These are phyloP conservation scores for Oryzias woworae DNA, from an alignment of 2,113 vertebrate genomes.

Conservation along the genomic window DNA sequence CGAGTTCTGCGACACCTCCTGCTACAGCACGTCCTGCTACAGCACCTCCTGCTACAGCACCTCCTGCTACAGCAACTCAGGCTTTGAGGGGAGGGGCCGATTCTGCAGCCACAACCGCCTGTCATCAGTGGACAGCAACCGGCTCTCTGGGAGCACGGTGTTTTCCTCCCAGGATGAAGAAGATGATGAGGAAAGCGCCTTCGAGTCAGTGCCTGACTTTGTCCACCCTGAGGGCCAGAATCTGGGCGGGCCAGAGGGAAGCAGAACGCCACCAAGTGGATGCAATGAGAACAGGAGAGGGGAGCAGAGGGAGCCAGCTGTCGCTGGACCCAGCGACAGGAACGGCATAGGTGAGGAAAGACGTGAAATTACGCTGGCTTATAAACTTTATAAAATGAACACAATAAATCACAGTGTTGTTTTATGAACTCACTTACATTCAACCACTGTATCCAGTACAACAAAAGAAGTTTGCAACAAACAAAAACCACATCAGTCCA, in stretches of 20 bases:
- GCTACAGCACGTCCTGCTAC: constrained; percentile 94
- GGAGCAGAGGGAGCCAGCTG: constrained; percentile 75
- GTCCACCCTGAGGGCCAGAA: constrained; percentile 82
- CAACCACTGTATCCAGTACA: too few species aligned
- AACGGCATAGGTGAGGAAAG: constrained; percentile 70
- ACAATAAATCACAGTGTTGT: too few species aligned
- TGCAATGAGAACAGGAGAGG: constrained; percentile 68
- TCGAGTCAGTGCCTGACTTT: constrained; percentile 86
- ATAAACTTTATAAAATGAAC: too few species aligned
- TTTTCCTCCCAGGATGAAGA: constrained; percentile 97
- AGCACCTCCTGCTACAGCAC: constrained; percentile 94
- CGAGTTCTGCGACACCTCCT: constrained; percentile 90
- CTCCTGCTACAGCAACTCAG: constrained; percentile 92
- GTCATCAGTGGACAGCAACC: constrained; percentile 94
- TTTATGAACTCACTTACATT: too few species aligned
- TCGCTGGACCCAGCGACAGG: constrained; percentile 85
- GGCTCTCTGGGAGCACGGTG: constrained; percentile 93
- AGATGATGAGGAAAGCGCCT: constrained; percentile 93
- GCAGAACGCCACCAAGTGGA: constrained; percentile 81
- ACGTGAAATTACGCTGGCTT: background rate
- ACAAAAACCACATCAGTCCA: too few species aligned
- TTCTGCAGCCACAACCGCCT: constrained; percentile 93
- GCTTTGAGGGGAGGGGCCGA: constrained; percentile 83
- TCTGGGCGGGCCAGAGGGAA: constrained; percentile 55
- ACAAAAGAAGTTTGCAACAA: too few species aligned